phyloP scores from a whole-genome alignment of 1,140 invertebrate species.

The Ceratina australensis region DNA sequence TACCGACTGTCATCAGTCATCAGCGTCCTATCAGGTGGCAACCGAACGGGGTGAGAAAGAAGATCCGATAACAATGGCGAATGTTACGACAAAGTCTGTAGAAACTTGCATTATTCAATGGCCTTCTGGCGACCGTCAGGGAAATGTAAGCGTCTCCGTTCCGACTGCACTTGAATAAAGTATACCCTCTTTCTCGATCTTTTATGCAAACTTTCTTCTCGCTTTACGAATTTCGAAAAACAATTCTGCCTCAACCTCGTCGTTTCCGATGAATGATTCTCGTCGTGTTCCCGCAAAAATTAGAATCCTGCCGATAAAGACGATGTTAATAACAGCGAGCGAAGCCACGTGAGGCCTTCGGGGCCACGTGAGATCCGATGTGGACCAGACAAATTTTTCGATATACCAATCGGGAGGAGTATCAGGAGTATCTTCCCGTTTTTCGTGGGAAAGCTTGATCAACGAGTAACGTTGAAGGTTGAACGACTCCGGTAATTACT shows the following conservation, averaged over 20 bases:
- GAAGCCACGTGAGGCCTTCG: not conserved
- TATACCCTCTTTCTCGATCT: not conserved
- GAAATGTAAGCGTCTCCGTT: constrained; percentile 46
- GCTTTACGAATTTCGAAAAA: not conserved
- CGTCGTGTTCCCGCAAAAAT: not conserved
- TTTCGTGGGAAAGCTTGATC: not conserved
- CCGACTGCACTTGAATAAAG: constrained; percentile 9
- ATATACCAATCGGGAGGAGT: not conserved
- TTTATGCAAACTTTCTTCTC: not conserved
- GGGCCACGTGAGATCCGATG: not conserved
- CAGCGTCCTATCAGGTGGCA: constrained; percentile 48
- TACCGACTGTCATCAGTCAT: constrained; percentile 47
- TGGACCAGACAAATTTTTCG: constrained; percentile 2
- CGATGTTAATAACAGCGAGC: not conserved
- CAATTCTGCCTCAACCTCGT: not conserved
- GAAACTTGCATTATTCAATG: constrained; percentile 49
- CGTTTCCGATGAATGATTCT: not conserved
- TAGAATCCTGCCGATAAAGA: not conserved
- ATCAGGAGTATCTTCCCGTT: not conserved
- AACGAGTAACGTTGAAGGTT: constrained; percentile 34
- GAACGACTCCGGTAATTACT: constrained; percentile 50
- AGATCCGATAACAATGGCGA: constrained; percentile 59
- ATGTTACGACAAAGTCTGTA: constrained; percentile 51
- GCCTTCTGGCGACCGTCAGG: constrained; percentile 1
- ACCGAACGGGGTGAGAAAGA: constrained; percentile 20